phyloP scores from a whole-genome alignment of 2,888 invertebrate genomes.

The Dynastes grantii region DNA sequence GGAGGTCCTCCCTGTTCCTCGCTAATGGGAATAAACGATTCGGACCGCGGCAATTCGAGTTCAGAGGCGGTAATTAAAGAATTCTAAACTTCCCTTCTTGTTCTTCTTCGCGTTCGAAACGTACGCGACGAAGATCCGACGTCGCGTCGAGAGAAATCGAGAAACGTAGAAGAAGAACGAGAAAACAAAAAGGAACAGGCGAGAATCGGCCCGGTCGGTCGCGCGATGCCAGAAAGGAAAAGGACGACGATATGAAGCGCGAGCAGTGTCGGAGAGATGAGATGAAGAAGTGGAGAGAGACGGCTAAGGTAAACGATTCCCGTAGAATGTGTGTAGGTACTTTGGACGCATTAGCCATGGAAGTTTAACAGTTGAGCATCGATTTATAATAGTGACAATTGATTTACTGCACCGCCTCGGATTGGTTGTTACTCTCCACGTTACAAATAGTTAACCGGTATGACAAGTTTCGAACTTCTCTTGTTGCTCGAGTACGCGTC shows the following conservation, averaged over 20 bases:
- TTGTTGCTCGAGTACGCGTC: slow-evolving; percentile 18
- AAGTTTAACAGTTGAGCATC: slow-evolving; percentile 69
- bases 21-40: slow-evolving; percentile 32
- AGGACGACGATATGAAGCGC: slow-evolving; percentile 4
- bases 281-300: neutral
- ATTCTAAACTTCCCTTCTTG: slow-evolving; percentile 22
- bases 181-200: neutral
- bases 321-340: slow-evolving; percentile 70
- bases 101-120: neutral
- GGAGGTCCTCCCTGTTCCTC: neutral
- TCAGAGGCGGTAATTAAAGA: slow-evolving; percentile 44
- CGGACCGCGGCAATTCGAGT: slow-evolving; percentile 6
- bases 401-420: slow-evolving; percentile 68
- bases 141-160: neutral
- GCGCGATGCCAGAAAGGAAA: slow-evolving; percentile 1
- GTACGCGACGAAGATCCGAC: neutral
- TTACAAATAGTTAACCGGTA: slow-evolving; percentile 66
- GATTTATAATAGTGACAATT: slow-evolving; percentile 71
- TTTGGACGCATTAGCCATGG: slow-evolving; percentile 69
- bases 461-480: slow-evolving; percentile 60
- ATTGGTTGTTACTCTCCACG: slow-evolving; percentile 64
- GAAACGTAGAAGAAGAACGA: neutral
- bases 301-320: slow-evolving; percentile 68
- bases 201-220: neutral
- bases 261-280: slow-evolving; percentile 5